phyloP scores from a whole-genome alignment of 2,888 invertebrate genomes.

The Hymenopus coronatus region DNA sequence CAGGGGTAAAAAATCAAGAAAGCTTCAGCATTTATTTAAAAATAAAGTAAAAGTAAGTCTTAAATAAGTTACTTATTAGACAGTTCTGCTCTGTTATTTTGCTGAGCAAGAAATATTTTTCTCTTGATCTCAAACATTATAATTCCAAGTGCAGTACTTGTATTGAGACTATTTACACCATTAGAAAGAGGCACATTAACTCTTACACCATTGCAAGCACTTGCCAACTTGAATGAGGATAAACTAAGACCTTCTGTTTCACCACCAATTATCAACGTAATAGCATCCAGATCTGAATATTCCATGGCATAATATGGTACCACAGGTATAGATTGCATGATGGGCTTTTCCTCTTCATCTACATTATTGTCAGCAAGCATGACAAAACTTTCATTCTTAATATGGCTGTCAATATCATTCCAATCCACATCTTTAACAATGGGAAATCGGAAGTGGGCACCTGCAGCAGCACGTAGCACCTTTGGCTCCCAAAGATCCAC shows the following conservation, averaged over 20 bases:
- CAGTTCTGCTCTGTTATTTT: not conserved
- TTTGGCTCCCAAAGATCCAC: conserved; percentile 88
- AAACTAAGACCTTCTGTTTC: conserved; percentile 85
- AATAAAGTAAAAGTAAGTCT: too few species aligned
- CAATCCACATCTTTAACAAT: conserved; percentile 56
- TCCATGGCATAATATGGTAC: conserved; percentile 63
- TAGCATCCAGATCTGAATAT: conserved; percentile 53
- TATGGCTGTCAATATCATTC: not conserved
- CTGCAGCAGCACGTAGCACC: conserved; percentile 78
- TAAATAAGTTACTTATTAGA: not conserved
- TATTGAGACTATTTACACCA: conserved; percentile 81
- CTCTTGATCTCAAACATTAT: conserved; percentile 80
- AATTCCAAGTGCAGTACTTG: conserved; percentile 76
- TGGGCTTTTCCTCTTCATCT: conserved; percentile 4
- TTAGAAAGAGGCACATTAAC: conserved; percentile 76
- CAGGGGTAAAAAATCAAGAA: too few species aligned
- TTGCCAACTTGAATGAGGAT: conserved; percentile 63
- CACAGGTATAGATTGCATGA: conserved; percentile 50
- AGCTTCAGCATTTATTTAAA: too few species aligned
- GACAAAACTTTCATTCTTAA: not conserved
- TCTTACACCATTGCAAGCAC: conserved; percentile 57
- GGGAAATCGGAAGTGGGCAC: conserved; percentile 79
- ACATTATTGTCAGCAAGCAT: conserved; percentile 28
- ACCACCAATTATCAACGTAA: conserved; percentile 77
- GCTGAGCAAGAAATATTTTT: conserved; percentile 45